Evolutionary conservation across 2,888 invertebrate species (phyloP), one percentile per base, ranked within the genome.

Genomic region (Drosophila siamana): DNA sequence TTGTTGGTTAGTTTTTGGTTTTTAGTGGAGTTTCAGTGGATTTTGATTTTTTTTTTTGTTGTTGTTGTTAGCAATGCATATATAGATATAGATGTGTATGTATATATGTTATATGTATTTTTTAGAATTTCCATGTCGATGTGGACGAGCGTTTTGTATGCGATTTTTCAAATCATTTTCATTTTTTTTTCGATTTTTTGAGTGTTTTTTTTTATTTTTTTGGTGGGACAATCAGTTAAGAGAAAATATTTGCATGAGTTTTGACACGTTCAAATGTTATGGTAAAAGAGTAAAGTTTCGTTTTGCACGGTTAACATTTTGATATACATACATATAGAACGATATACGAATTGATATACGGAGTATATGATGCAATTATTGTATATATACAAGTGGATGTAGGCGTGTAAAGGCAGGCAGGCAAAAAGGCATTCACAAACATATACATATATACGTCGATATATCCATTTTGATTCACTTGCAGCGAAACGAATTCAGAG

Each of bases 171-270:
- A 55, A 66, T 72, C 52, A 57, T 68, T 55, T 56, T 67, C 33
- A 50, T 22, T 60, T 50, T 44, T 60, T 63, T 57, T 56, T 36
- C 36, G 22, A 69, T 74, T 70, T 74, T 70, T 62, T 19, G n/a
- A 40, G 5, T 54, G 73, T 71, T 63, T 52, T 59, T 64, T 50
- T 40, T 63, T 51, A 47, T 64, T 54, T 61, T 70, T 75, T 79
- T 75, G 51, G 71, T 64, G 75, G 71, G 67, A 70, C 88, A 90
- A 89, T 90, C 84, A 88, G 82, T 89, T 85, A 83, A 85, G 77
- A 76, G 67, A 70, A 89, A 88, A 87, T 88, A 86, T 89, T 88
- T 85, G 83, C 72, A 90, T 88, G 89, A 88, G 79, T 87, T 90
- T 83, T 78, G 74, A 74, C 74, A 84, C 84, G 80, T 80, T 82